Conservation (phyloP, 2,888 invertebrate genomes). For the Perizoma flavofasciatum region DNA sequence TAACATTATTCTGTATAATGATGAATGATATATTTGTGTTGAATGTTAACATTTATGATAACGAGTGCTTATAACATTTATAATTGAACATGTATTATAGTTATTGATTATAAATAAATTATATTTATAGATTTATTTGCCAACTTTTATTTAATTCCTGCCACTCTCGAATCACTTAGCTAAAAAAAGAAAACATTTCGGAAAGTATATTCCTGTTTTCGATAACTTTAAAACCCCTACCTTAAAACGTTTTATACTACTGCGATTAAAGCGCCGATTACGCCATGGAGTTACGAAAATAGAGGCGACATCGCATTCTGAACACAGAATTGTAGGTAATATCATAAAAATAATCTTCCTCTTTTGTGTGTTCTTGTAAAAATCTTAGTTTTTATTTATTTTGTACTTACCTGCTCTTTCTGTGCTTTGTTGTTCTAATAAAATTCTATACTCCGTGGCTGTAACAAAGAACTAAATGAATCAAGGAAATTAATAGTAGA, state of each 20-base stretch:
- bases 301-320: neutral
- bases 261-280: slow-evolving; percentile 30
- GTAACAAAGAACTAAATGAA: too few species aligned
- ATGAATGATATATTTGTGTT: neutral
- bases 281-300: slow-evolving; percentile 16
- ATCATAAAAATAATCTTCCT: too few species aligned
- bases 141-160: slow-evolving; percentile 5
- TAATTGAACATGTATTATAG: slow-evolving; percentile 25
- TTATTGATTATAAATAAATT: slow-evolving; percentile 25
- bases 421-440: too few species aligned
- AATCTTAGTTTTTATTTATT: too few species aligned
- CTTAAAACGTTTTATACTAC: slow-evolving; percentile 20
- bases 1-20: too few species aligned
- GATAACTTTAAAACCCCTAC: slow-evolving; percentile 23
- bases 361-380: too few species aligned
- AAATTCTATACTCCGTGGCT: too few species aligned
- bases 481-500: too few species aligned
- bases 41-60: slow-evolving; percentile 14
- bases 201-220: slow-evolving; percentile 1
- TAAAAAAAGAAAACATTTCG: too few species aligned
- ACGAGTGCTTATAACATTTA: slow-evolving; percentile 24
- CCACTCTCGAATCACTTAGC: neutral
- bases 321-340: too few species aligned
- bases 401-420: too few species aligned
- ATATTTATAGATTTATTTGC: slow-evolving; percentile 24